phyloP scores from a whole-genome alignment of 2,113 vertebrate genomes.

The Salvator merianae region DNA sequence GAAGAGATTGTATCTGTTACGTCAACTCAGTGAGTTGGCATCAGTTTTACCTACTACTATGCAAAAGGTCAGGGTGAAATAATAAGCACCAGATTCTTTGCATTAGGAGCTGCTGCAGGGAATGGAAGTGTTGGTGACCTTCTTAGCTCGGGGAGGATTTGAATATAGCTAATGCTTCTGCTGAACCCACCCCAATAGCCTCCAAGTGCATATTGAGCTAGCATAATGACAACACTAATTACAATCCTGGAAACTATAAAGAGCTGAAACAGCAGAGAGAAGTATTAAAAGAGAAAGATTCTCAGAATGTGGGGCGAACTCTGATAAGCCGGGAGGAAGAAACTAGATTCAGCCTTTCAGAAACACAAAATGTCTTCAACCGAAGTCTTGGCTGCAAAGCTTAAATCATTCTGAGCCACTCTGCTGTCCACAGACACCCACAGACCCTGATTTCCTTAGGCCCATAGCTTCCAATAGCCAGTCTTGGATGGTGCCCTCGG shows the following conservation, averaged over 20 bases:
- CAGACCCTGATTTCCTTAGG: neutral
- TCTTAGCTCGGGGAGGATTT: conserved; percentile 28
- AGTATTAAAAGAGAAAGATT: conserved; percentile 32
- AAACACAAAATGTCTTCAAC: conserved; percentile 8
- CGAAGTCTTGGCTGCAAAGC: no score
- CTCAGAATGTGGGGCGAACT: conserved; percentile 26
- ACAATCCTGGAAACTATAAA: conserved; percentile 21
- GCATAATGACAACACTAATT: conserved; percentile 48
- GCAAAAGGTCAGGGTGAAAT: conserved; percentile 48
- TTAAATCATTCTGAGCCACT: neutral
- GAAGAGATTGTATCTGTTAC: conserved; percentile 7
- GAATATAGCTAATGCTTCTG: conserved; percentile 26
- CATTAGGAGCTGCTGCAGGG: conserved; percentile 27
- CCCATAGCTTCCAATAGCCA: neutral
- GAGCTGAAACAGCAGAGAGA: conserved; percentile 20
- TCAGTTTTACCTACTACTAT: conserved; percentile 33
- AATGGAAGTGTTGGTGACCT: conserved; percentile 41
- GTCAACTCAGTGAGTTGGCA: conserved; percentile 38
- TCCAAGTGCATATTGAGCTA: conserved; percentile 22
- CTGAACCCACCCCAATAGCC: neutral
- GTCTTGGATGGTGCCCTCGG: no score
- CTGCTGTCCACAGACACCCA: neutral
- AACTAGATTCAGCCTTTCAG: conserved; percentile 20
- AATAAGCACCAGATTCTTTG: conserved; percentile 35
- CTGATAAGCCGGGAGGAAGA: neutral